phyloP scores from a whole-genome alignment of 2,113 vertebrate genomes.

The Paracanthobrama guichenoti region DNA sequence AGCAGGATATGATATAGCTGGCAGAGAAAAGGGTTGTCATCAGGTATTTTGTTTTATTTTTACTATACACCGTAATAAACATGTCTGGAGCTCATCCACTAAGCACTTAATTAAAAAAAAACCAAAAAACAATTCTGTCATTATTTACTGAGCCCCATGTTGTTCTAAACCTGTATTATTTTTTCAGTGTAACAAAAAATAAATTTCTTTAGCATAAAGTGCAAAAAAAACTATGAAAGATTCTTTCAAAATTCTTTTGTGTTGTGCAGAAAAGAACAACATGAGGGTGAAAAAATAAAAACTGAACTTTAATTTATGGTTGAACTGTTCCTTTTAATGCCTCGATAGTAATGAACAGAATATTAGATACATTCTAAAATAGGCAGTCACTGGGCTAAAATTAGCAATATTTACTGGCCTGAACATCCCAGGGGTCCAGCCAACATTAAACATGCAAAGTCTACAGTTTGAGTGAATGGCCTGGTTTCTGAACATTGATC shows the following conservation, averaged over 20 bases:
- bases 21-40: constrained; percentile 43
- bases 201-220: not conserved
- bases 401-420: constrained; percentile 34
- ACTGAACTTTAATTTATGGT: not conserved
- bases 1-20: constrained; percentile 94
- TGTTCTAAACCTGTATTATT: not conserved
- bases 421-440: constrained; percentile 20
- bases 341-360: not conserved
- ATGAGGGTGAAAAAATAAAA: not conserved
- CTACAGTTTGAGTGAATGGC: constrained; percentile 30
- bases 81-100: not conserved
- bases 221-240: not conserved
- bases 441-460: constrained; percentile 34
- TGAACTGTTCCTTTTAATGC: constrained; percentile 3
- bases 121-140: not conserved
- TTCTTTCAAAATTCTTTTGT: not conserved
- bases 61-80: not conserved
- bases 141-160: not conserved
- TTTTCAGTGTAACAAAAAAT: not conserved
- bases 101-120: not conserved
- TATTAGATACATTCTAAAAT: not conserved
- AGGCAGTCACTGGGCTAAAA: constrained; percentile 38
- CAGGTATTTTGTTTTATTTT: not conserved
- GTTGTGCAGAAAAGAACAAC: not conserved
- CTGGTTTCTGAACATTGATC: constrained; percentile 47